Percentiles rank a stretch among this genome's conserved stretches.
phyloP scores from a whole-genome alignment of 2,113 vertebrate species.

The Pollimyrus isidori region DNA sequence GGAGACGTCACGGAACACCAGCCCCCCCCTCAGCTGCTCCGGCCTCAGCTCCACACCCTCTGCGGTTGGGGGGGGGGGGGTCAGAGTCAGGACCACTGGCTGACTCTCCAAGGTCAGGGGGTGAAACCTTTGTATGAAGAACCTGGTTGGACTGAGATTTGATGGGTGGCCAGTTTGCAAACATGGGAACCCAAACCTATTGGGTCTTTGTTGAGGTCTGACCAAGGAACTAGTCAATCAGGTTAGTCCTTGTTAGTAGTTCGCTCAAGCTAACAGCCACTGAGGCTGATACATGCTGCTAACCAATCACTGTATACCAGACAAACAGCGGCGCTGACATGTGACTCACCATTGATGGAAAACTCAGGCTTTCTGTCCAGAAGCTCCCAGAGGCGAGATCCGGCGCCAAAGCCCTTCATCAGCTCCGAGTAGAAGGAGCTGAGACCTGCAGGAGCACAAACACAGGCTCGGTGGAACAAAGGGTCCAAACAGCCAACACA shows the following conservation, averaged over 20 bases:
- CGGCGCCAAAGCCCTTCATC: constrained; percentile 94
- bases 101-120: too few species aligned
- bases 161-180: neutral
- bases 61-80: constrained; percentile 34
- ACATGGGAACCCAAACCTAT: neutral
- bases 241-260: neutral
- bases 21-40: constrained; percentile 70
- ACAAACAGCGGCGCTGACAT: neutral
- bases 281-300: neutral
- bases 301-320: neutral
- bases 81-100: neutral
- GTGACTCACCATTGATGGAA: constrained; percentile 70
- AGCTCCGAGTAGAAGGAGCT: constrained; percentile 95
- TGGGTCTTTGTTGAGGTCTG: neutral
- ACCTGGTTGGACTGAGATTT: neutral
- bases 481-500: neutral
- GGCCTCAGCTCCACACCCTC: constrained; percentile 68
- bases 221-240: neutral
- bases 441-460: constrained; percentile 60
- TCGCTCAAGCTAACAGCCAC: neutral
- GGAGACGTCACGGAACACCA: constrained; percentile 73
- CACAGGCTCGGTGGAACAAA: neutral
- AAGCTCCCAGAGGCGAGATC: constrained; percentile 88
- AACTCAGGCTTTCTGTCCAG: constrained; percentile 78
- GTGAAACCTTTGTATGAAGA: neutral